Percentiles rank a stretch among this genome's conserved stretches.
Conservation (phyloP, 2,888 invertebrate genomes). For the Ormyrus thymus region DNA sequence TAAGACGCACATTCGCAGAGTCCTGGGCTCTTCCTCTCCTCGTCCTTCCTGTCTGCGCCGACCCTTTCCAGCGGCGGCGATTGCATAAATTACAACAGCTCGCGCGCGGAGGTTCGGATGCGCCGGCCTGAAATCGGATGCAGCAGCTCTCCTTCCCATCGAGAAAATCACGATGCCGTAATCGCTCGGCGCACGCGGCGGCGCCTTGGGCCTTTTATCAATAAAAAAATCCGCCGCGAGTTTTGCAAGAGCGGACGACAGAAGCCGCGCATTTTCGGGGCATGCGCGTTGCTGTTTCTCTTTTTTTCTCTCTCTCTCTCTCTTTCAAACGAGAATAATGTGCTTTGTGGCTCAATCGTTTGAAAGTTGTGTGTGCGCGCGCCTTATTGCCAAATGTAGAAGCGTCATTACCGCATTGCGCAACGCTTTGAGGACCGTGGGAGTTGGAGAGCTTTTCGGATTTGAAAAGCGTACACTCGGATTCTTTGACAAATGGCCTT, state of each 20-base stretch:
- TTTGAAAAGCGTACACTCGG: too few relatives aligned
- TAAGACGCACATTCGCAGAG: neutral
- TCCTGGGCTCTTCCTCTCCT: neutral
- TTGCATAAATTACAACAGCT: conserved; percentile 45
- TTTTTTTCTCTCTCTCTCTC: neutral
- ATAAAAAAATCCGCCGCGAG: conserved; percentile 20
- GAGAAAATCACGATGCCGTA: conserved; percentile 32
- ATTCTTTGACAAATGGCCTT: too few relatives aligned
- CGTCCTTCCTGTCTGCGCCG: conserved; percentile 20
- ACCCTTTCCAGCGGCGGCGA: conserved; percentile 8
- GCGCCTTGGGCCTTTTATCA: conserved; percentile 3
- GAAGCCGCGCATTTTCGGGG: conserved; percentile 32
- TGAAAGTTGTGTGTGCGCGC: neutral
- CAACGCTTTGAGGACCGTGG: neutral
- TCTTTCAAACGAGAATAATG: too few relatives aligned
- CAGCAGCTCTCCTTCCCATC: neutral
- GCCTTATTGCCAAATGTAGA: neutral
- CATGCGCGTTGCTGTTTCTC: neutral
- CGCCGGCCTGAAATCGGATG: conserved; percentile 6
- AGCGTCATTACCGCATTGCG: neutral
- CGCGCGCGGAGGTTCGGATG: conserved; percentile 24
- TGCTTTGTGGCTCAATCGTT: neutral
- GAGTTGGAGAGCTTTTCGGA: neutral
- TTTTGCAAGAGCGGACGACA: conserved; percentile 27
- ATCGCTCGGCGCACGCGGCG: neutral